These are phyloP conservation scores for Odiellus spinosus DNA, from an alignment of 2,888 invertebrate genomes.

Conservation along the genomic window DNA sequence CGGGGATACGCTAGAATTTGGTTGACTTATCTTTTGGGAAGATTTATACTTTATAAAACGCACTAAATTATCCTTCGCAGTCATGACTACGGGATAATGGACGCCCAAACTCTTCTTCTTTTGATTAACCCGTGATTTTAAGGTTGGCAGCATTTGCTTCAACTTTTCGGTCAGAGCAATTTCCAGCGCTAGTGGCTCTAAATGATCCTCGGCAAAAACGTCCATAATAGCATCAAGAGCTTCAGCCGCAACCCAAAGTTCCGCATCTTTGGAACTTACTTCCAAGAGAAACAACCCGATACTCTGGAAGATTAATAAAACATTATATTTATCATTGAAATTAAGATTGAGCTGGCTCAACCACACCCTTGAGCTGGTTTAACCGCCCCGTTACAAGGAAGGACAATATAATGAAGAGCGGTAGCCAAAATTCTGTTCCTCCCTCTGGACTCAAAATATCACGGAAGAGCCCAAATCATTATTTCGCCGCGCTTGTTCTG, in stretches of 20 bases:
- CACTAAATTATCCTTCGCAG: slow-evolving; percentile 49
- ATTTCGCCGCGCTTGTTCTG: no score
- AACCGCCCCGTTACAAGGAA: no score
- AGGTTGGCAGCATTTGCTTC: slow-evolving; percentile 39
- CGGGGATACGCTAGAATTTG: no score
- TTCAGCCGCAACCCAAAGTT: slow-evolving; percentile 56
- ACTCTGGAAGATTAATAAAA: slow-evolving; percentile 19
- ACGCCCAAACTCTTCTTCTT: slow-evolving; percentile 49
- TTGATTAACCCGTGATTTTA: slow-evolving; percentile 50
- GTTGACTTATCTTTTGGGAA: no score
- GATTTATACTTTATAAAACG: slow-evolving; percentile 55
- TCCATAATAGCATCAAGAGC: slow-evolving; percentile 57
- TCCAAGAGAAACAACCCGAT: slow-evolving; percentile 43
- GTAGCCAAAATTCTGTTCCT: no score
- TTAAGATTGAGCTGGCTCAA: background rate
- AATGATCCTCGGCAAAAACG: slow-evolving; percentile 58
- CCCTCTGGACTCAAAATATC: no score
- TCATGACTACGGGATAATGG: slow-evolving; percentile 50
- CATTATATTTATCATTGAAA: background rate
- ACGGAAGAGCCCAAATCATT: no score
- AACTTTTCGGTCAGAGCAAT: slow-evolving; percentile 47
- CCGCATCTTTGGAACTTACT: slow-evolving; percentile 40
- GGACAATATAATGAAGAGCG: no score
- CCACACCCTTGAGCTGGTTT: background rate
- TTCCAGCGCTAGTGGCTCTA: slow-evolving; percentile 45